These are phyloP conservation scores for Chaetorhynchus papuensis DNA, from an alignment of 2,113 vertebrate genomes.

Conservation along the genomic window DNA sequence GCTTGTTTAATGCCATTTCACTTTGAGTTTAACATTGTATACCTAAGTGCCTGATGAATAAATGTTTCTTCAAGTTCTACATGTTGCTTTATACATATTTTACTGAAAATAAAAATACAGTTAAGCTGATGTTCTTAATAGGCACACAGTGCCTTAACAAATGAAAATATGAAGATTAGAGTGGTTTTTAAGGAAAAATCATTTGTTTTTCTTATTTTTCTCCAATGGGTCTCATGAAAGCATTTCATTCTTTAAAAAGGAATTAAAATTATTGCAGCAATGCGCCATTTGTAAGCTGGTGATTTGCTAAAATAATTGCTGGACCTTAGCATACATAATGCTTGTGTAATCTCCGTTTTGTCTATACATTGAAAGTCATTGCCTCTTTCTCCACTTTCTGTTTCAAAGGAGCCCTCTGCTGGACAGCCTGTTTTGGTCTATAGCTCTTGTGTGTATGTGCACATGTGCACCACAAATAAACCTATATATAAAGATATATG, in stretches of 20 bases:
- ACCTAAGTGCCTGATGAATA: not conserved
- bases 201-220: not conserved
- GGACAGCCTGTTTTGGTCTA: conserved; percentile 56
- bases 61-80: not conserved
- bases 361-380: conserved; percentile 42
- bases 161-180: not conserved
- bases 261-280: not conserved
- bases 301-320: conserved; percentile 13
- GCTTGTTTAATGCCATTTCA: not conserved
- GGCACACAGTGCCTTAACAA: not conserved
- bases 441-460: not conserved
- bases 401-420: conserved; percentile 84
- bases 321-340: not conserved
- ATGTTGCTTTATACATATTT: not conserved
- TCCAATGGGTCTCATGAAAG: not conserved
- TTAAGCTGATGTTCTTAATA: not conserved
- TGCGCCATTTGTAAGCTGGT: not conserved
- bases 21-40: not conserved
- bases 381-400: conserved; percentile 61
- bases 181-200: not conserved
- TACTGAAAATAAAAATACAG: not conserved
- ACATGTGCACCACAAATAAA: not conserved
- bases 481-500: not conserved
- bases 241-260: not conserved
- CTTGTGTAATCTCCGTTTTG: conserved; percentile 37